Evolutionary conservation across 2,888 invertebrate genomes (phyloP), one percentile per base, ranked within the genome.

Genomic region (Drosophila colorata): DNA sequence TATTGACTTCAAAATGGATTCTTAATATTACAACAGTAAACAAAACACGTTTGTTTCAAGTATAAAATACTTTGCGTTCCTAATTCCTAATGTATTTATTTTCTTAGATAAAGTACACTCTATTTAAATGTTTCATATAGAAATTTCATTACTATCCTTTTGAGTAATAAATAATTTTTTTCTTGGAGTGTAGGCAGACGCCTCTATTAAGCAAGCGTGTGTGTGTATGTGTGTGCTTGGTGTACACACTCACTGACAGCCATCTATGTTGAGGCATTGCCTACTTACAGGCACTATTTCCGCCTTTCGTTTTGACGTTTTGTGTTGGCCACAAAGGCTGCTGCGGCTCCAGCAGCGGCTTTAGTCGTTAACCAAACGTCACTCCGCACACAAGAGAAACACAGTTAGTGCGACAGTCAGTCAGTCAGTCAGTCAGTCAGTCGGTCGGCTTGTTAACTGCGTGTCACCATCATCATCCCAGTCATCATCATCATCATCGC

Each of bases 231-330:
- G 25, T 8, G 25, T 7, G 25, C 7, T 8, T 28, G 28, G 25
- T 25, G 8, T 9, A 28, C 28, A 28, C 28, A 28, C 28, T 28
- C 28, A 28, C 8, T 33, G 13, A 13, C 33, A 33, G 33, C 33
- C 8, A 33, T 33, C 33, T 13, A 11, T 33, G 33, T 13, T 33
- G 33, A 13, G 49, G n/a, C 43, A 41, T 52, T 88, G 83, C 89
- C 83, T 83, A 83, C 81, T 83, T 83, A 70, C 89, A 74, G 85
- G 85, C 83, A 88, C 83, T 83, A 83, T 83, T 88, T 83, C 89
- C 83, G 87, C 85, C 63, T 37, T 87, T 87, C 78, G 78, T 70
- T 84, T 65, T 84, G 78, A 73, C 78, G 69, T 71, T 73, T 69
- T 67, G 70, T 81, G 85, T 65, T 60, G 60, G 57, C 53, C 53